Conservation (phyloP, 2,797 vertebrate species). For the Linurgus olivaceus region DNA sequence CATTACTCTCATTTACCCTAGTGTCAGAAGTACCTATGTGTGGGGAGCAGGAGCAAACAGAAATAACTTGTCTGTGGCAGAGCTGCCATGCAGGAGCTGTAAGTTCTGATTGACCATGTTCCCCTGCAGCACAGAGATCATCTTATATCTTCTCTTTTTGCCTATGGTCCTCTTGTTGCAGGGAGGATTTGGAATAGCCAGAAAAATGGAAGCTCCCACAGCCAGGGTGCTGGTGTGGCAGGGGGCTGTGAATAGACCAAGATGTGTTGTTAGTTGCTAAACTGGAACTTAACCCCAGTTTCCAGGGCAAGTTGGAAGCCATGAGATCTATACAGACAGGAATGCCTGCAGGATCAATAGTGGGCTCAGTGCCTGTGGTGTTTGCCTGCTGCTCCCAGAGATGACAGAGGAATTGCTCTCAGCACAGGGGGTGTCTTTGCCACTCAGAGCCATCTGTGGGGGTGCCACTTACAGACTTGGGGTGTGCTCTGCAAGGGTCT, state of each 20-base stretch:
- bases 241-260: too few relatives aligned
- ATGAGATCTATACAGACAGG: too few relatives aligned
- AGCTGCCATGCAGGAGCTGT: background rate
- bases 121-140: background rate
- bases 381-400: background rate
- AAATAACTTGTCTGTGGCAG: background rate
- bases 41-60: background rate
- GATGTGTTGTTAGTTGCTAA: too few relatives aligned
- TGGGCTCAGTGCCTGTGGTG: background rate
- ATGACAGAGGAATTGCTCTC: background rate
- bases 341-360: too few relatives aligned
- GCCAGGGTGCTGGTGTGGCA: too few relatives aligned
- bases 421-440: background rate
- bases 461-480: accelerated
- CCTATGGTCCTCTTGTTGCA: too few relatives aligned
- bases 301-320: too few relatives aligned
- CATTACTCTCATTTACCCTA: background rate
- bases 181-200: too few relatives aligned
- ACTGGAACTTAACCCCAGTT: too few relatives aligned
- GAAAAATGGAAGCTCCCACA: too few relatives aligned
- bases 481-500: background rate
- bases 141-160: background rate
- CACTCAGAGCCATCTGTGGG: accelerated
- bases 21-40: background rate
- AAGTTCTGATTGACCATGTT: background rate